Evolutionary conservation across 2,888 invertebrate genomes (phyloP), one percentile per base, ranked within the genome.

Genomic region (Microctonus hyperodae): DNA sequence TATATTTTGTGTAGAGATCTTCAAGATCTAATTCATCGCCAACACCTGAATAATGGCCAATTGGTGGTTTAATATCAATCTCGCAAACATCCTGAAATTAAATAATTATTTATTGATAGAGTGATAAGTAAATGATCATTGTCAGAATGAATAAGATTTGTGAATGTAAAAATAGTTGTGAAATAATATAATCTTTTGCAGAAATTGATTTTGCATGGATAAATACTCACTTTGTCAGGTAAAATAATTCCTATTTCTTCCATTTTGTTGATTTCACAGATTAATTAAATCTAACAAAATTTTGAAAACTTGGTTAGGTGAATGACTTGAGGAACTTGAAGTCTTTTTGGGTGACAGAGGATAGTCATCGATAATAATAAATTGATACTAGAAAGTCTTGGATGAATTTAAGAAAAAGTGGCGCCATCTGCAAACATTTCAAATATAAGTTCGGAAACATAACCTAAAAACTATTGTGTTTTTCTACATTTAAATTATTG

Each of bases 1-100:
- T 98, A 80, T 94, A 97, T 85, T 96, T 96, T 13, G 96, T 96
- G 84, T 97, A 98, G 60, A 97, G 87, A 87, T 98, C 98, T 84
- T 97, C 96, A 50, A 92, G 88, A 83, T 97, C 97, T 70, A 94
- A 79, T 78, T 95, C 95, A 76, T 95, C 95, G 70, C 92, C 88
- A 20, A 90, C 87, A 76, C 90, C 91, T 16, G 90, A 88, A 33
- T 90, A 90, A 74, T 91, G 88, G 70, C 91, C 90, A 69, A 88
- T 85, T 64, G 88, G 85, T 37, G 89, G 90, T 81, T 90, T 91
- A n/a, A 86, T 83, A 75, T 91, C 91, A 48, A 86, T 85, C 59
- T 87, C 85, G 80, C 85, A 85, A 71, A 92, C 91, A 79, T 93
- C 92, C 92, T 90, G 74, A 65, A 80, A 79, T 70, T 71, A 53